Evolutionary conservation across 2,797 vertebrate genomes (phyloP).

Genomic region (Mionectes olivaceus): DNA sequence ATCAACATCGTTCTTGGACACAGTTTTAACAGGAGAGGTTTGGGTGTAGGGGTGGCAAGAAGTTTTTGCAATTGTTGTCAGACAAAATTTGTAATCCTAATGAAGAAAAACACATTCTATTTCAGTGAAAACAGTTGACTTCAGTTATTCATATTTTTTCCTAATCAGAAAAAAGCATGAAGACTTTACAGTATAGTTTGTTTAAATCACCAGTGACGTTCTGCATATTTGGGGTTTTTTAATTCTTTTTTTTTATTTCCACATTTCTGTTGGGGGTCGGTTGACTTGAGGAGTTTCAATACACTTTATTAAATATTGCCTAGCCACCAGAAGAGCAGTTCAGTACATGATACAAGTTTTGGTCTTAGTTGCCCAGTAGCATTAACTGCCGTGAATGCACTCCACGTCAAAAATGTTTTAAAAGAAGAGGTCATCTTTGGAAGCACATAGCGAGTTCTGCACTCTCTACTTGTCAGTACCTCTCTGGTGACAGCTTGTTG

Average conservation of each 20-base stretch:
- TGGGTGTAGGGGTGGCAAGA: constrained; percentile 56
- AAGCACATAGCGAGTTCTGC: background rate
- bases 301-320: constrained; percentile 22
- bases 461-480: background rate
- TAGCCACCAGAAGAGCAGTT: constrained; percentile 45
- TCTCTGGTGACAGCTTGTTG: background rate
- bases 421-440: background rate
- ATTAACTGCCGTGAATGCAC: background rate
- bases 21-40: constrained; percentile 64
- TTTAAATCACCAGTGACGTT: constrained; percentile 65
- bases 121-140: constrained; percentile 65
- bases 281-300: constrained; percentile 59
- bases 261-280: constrained; percentile 45
- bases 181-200: constrained; percentile 1
- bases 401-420: background rate
- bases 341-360: background rate
- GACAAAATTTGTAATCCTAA: constrained; percentile 74
- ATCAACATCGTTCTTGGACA: constrained; percentile 40
- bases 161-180: constrained; percentile 46
- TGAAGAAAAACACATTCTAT: constrained; percentile 81
- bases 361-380: constrained; percentile 3
- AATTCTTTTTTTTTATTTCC: background rate
- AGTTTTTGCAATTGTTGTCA: constrained; percentile 84
- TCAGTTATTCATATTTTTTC: constrained; percentile 38
- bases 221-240: constrained; percentile 17